Base-by-base conservation (phyloP, 2,113 vertebrate genomes). In the Myxocyprinus asiaticus region DNA sequence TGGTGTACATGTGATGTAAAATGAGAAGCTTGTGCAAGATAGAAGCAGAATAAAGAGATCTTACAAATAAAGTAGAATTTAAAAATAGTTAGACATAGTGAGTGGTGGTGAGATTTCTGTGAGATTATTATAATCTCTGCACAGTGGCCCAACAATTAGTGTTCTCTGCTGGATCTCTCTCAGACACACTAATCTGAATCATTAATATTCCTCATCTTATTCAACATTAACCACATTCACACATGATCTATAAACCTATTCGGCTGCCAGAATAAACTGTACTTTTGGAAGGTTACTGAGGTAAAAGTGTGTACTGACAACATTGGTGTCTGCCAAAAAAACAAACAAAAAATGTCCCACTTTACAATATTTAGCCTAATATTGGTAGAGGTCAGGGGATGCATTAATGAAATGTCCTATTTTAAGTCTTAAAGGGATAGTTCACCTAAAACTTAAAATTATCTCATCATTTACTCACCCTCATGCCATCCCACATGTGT, bases 141-240 rank as follows among this genome's bases (percentile, higher is more conserved):
- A 91, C 88, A 90, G 84, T 89, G 84, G 81, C 83, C 79, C 85
- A 72, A 86, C 82, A 90, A 88, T 33, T 33, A 33, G 22, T 33
- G 22, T 33, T 79, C 84, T 67, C 85, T 77, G 78, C 80, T 10
- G 45, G 62, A 86, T 80, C 48, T 70, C 68, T 48, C 83, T 84
- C 77, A 86, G 78, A 78, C 86, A 76, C 75, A 58, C 78, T 92
- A 92, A 92, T 89, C 91, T 86, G 51, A 78, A 77, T 87, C 84
- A 90, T 93, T 91, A 92, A 94, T 89, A 94, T 94, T 93, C 91
- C 84, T 85, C 44, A 4, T 59, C 79, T 84, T 84, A 88, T 86
- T 89, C 77, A 83, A 80, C 42, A 63, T 17, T 66, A 84, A 59
- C 53, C 59, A 78, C 51, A 55, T 6, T 70, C 51, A 62, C 9